Evolutionary conservation across 2,888 invertebrate species (phyloP).

Genomic region (Saturnia japonica): DNA sequence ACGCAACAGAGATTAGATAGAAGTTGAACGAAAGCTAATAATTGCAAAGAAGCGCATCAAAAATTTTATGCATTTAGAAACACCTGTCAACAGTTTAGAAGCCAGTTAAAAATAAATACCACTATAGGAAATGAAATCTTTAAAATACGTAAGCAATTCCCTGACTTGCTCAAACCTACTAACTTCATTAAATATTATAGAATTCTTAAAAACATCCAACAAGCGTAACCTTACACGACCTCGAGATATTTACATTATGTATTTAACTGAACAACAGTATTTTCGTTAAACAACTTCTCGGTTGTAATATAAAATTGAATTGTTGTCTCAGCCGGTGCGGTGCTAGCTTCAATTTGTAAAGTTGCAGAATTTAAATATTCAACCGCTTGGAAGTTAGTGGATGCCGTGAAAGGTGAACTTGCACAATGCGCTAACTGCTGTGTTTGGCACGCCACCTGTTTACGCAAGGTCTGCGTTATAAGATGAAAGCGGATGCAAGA

Average conservation of each 20-base stretch:
- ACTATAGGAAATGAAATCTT: not conserved
- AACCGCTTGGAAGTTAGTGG: constrained; percentile 45
- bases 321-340: constrained; percentile 32
- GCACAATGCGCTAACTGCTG: constrained; percentile 35
- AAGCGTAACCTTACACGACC: constrained; percentile 2
- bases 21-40: no score
- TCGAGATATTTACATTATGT: constrained; percentile 1
- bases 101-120: no score
- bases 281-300: constrained; percentile 2
- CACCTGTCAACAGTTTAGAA: no score
- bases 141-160: not conserved
- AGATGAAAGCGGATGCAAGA: not conserved
- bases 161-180: not conserved
- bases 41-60: no score
- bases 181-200: not conserved
- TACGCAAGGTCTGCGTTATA: not conserved
- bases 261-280: not conserved
- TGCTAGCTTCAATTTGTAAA: constrained; percentile 48
- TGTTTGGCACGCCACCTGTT: constrained; percentile 27
- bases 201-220: not conserved
- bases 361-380: constrained; percentile 60
- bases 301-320: constrained; percentile 29
- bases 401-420: constrained; percentile 31
- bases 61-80: no score
- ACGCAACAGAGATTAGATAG: no score